Base-by-base conservation (phyloP, 2,888 invertebrate genomes). In the Ephialtes manifestator region DNA sequence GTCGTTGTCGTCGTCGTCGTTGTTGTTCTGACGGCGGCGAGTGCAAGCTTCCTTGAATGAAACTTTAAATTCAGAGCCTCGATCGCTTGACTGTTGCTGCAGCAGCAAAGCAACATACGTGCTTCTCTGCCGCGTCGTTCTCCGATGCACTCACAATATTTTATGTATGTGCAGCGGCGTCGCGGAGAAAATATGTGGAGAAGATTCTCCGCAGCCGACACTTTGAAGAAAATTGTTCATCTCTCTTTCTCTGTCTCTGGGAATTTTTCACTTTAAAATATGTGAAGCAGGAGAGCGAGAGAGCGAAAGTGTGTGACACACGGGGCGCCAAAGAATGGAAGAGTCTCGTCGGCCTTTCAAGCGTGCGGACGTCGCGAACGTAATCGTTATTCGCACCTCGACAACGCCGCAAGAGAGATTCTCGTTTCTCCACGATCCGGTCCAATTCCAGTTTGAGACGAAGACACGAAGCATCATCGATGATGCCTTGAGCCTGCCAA, bases 31-130 rank as follows among this genome's bases (percentile, higher is more conserved):
- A 85, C 68, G 68, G 24, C 74, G 70, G 63, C 84, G 81, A 51
- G 18, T n/a, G 35, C 18, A 63, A 51, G 83, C 74, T 81, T 81
- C 78, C 74, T 78, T 85, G 75, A 81, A 85, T 85, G 84, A 75
- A 78, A 85, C 81, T 85, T 85, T 78, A 79, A 85, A 85, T 85
- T 85, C 84, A 85, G 77, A 68, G 81, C 48, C 77, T 81, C 75
- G 46, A 71, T 67, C 84, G 31, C 55, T 58, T 43, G 20, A 35
- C 70, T 51, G 58, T 15, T 65, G 31, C 31, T 39, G 5, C 67
- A 8, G 53, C 63, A 8, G 60, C 35, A 10, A n/a, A 46, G 48
- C 65, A 48, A 24, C 28, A 58, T 76, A 67, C 67, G 68, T 74
- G 77, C 67, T 13, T 35, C 60, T 35, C 15, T 15, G 60, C n/a